Evolutionary conservation across 1,140 invertebrate genomes (phyloP).

Genomic region (Bursaphelenchus mucronatus): DNA sequence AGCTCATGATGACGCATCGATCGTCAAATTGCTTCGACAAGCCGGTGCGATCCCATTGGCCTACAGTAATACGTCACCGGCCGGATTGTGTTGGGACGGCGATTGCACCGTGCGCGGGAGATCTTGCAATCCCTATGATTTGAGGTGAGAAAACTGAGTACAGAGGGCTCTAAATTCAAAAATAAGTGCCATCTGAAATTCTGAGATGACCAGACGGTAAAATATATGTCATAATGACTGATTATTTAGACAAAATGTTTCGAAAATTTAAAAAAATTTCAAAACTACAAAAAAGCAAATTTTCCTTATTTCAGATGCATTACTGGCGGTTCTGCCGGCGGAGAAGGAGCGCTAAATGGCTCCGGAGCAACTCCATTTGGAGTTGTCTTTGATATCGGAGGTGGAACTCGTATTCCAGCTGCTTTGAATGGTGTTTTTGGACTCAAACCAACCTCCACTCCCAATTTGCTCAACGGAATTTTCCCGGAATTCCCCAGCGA

Average conservation of each 20-base stretch:
- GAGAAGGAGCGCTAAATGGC: conserved; percentile 14
- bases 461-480: background rate
- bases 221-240: background rate
- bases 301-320: background rate
- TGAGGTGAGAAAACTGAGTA: background rate
- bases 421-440: background rate
- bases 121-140: background rate
- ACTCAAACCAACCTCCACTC: background rate
- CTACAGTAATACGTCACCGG: background rate
- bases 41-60: conserved; percentile 9
- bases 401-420: conserved; percentile 9
- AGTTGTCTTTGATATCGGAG: conserved; percentile 12
- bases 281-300: conserved; percentile 64
- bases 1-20: background rate
- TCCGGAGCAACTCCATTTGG: background rate
- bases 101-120: no score
- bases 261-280: conserved; percentile 72
- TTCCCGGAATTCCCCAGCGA: background rate
- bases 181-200: no score
- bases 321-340: conserved; percentile 11
- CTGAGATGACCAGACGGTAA: no score
- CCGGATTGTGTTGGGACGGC: no score
- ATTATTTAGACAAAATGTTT: conserved; percentile 71
- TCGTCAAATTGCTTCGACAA: conserved; percentile 4
- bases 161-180: no score